Conservation (phyloP, 2,113 vertebrate species). For the Tetrao urogallus region DNA sequence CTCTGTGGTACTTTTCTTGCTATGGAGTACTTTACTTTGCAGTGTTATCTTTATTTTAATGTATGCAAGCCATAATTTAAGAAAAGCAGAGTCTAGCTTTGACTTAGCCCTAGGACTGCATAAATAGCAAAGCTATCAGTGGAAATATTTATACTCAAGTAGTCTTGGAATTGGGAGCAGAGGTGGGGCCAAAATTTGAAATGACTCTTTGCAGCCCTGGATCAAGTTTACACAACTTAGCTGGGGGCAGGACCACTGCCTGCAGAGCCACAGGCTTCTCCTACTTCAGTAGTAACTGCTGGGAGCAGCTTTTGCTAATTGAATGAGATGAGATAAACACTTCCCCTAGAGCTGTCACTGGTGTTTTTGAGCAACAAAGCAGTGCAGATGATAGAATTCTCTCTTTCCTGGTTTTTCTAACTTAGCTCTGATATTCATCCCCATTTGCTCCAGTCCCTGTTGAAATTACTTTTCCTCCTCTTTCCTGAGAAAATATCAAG, state of each 20-base stretch:
- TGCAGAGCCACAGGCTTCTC: not conserved
- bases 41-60: not conserved
- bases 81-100: not conserved
- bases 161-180: not conserved
- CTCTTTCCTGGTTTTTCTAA: not conserved
- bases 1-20: not conserved
- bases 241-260: not conserved
- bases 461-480: not conserved
- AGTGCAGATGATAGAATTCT: not conserved
- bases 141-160: not conserved
- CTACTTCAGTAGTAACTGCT: not conserved
- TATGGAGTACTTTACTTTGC: not conserved
- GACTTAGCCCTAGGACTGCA: not conserved
- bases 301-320: not conserved
- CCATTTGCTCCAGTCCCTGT: not conserved
- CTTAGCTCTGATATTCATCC: not conserved
- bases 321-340: not conserved
- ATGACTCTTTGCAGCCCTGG: not conserved
- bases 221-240: not conserved
- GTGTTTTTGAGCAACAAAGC: not conserved
- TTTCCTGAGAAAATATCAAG: not conserved
- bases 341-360: not conserved
- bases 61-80: not conserved
- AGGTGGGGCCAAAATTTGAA: not conserved
- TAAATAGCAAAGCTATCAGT: not conserved